A percentile compares a stretch with the other conserved stretches of the same genome.
phyloP scores from a whole-genome alignment of 2,888 invertebrate species.

The Anagyrus pseudococci region DNA sequence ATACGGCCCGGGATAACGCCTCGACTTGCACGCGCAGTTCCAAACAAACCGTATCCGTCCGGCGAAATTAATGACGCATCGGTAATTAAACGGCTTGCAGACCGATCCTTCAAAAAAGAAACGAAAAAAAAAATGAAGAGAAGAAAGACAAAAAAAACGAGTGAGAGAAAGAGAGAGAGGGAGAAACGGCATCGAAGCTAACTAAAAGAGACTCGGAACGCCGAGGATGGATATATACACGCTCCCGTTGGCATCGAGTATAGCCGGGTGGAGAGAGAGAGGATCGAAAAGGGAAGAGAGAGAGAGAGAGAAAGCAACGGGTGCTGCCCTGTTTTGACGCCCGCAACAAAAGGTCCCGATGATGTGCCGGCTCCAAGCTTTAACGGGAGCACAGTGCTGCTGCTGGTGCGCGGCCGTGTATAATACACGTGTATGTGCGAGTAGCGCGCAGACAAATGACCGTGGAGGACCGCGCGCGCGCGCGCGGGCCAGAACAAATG shows the following conservation, averaged over 20 bases:
- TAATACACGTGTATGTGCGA: too few relatives aligned
- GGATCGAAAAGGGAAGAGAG: not conserved
- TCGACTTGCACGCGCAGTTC: too few relatives aligned
- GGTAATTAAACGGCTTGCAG: constrained; percentile 33
- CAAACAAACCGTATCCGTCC: not conserved
- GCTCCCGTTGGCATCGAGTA: not conserved
- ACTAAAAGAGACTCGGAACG: not conserved
- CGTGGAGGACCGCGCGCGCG: too few relatives aligned
- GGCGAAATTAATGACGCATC: constrained; percentile 29
- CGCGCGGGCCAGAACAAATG: constrained; percentile 61
- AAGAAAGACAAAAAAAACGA: too few relatives aligned
- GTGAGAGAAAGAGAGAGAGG: too few relatives aligned
- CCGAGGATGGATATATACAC: too few relatives aligned
- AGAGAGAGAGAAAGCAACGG: not conserved
- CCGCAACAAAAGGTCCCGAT: constrained; percentile 51
- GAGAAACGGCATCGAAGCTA: too few relatives aligned
- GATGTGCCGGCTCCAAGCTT: too few relatives aligned
- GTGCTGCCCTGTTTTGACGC: constrained; percentile 56
- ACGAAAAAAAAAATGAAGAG: not conserved
- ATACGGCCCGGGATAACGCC: too few relatives aligned
- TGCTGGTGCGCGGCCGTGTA: too few relatives aligned
- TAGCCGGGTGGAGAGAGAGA: not conserved
- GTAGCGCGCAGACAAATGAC: constrained; percentile 57
- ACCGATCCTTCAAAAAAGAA: constrained; percentile 8
- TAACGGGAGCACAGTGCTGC: too few relatives aligned